Percentiles rank a stretch among this genome's conserved stretches.
These are phyloP conservation scores for Xyliphius kryptos DNA, from an alignment of 2,113 vertebrate species.

Conservation along the genomic window DNA sequence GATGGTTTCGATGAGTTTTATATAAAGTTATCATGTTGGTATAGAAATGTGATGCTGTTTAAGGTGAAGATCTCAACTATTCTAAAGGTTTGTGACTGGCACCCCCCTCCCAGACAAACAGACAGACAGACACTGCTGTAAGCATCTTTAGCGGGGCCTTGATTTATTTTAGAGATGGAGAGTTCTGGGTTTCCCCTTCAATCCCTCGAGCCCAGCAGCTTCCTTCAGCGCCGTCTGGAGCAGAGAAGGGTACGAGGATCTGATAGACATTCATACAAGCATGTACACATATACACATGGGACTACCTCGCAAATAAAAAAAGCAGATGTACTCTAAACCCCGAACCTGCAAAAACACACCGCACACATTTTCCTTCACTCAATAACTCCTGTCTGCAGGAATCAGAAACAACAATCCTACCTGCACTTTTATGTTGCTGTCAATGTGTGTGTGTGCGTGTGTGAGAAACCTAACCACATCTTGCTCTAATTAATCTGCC, in stretches of 20 bases:
- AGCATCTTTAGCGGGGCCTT: constrained; percentile 26
- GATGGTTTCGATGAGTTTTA: too few relatives aligned
- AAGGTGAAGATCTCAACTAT: too few relatives aligned
- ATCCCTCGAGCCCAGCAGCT: constrained; percentile 29
- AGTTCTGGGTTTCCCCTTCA: constrained; percentile 33
- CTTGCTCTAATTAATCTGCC: constrained; percentile 20
- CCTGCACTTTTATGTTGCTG: constrained; percentile 7
- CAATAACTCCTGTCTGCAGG: constrained; percentile 8
- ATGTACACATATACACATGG: constrained; percentile 46
- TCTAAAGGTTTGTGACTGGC: too few relatives aligned
- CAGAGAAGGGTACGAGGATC: constrained; percentile 27
- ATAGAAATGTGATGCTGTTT: too few relatives aligned
- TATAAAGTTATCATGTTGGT: too few relatives aligned
- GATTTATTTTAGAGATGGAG: constrained; percentile 39
- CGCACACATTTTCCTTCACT: constrained; percentile 38
- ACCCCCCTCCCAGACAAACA: constrained; percentile 2
- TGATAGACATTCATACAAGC: constrained; percentile 13
- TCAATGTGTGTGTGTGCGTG: background rate
- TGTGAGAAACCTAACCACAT: constrained; percentile 1
- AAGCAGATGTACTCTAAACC: constrained; percentile 67
- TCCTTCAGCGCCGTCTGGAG: constrained; percentile 31
- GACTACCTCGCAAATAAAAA: constrained; percentile 62
- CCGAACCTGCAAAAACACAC: constrained; percentile 51
- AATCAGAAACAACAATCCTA: constrained; percentile 22
- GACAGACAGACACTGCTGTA: constrained; percentile 13